Conservation (phyloP, 1,140 invertebrate species). For the Diplogasteroides magnus region DNA sequence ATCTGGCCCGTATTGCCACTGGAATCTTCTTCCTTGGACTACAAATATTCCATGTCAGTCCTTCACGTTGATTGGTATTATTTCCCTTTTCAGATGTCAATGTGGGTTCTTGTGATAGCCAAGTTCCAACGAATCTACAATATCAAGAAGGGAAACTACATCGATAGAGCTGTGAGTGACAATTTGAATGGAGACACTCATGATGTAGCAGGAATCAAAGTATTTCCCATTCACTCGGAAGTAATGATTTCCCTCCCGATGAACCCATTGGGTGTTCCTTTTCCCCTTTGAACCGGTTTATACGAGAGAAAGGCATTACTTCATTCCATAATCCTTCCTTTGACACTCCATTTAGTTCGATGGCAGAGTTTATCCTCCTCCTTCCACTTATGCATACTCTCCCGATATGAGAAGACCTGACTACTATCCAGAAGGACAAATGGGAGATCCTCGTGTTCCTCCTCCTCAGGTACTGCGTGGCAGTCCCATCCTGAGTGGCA, state of each 20-base stretch:
- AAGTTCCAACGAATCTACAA: constrained; percentile 55
- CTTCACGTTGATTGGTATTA: not conserved
- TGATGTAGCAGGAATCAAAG: not conserved
- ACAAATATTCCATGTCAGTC: constrained; percentile 51
- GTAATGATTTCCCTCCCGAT: not conserved
- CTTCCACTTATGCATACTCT: constrained; percentile 45
- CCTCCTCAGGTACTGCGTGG: not conserved
- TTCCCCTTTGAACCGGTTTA: constrained; percentile 12
- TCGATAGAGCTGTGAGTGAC: constrained; percentile 36
- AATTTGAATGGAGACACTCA: constrained; percentile 3
- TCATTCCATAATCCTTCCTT: too few species aligned
- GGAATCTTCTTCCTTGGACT: constrained; percentile 55
- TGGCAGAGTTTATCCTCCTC: constrained; percentile 37
- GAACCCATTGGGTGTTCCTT: not conserved
- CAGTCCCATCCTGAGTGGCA: constrained; percentile 5
- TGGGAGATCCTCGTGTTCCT: constrained; percentile 3
- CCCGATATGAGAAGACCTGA: constrained; percentile 22
- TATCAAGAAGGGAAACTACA: constrained; percentile 36
- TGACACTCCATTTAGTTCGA: constrained; percentile 46
- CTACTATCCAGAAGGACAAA: constrained; percentile 23
- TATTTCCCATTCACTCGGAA: not conserved
- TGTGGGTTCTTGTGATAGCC: constrained; percentile 47
- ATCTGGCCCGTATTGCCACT: constrained; percentile 51
- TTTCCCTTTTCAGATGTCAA: constrained; percentile 50
- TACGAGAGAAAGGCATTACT: not conserved